phyloP scores from a whole-genome alignment of 2,888 invertebrate genomes.

The Margaritifera margaritifera region DNA sequence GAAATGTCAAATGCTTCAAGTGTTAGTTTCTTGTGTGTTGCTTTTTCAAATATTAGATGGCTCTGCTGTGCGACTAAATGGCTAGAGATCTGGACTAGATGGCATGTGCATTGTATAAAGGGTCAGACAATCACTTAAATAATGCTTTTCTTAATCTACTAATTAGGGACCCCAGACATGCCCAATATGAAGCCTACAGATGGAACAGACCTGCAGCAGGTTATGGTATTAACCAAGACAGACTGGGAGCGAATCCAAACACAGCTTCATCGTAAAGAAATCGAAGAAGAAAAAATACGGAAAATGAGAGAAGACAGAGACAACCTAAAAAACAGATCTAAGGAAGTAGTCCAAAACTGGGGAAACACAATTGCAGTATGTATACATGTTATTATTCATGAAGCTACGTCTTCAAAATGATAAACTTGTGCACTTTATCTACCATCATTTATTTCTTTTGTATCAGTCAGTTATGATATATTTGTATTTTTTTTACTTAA shows the following conservation, averaged over 20 bases:
- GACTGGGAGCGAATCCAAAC: constrained; percentile 71
- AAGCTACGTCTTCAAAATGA: neutral
- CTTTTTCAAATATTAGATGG: too few relatives aligned
- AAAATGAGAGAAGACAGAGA: constrained; percentile 64
- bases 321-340: constrained; percentile 63
- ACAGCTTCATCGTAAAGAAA: constrained; percentile 66
- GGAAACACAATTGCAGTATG: constrained; percentile 71
- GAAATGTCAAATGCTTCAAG: too few relatives aligned
- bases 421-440: neutral
- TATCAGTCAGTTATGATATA: too few relatives aligned
- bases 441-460: neutral
- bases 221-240: constrained; percentile 66
- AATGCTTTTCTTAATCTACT: neutral
- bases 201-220: constrained; percentile 61
- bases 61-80: too few relatives aligned
- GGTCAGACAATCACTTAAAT: too few relatives aligned
- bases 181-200: constrained; percentile 39
- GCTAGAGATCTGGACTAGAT: too few relatives aligned
- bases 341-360: constrained; percentile 71
- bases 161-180: constrained; percentile 40
- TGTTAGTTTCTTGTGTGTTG: too few relatives aligned
- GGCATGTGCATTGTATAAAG: too few relatives aligned
- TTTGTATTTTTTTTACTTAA: too few relatives aligned
- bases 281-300: constrained; percentile 63
- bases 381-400: neutral